phyloP scores from a whole-genome alignment of 1,140 invertebrate species.

The Lutraria rhynchaena region DNA sequence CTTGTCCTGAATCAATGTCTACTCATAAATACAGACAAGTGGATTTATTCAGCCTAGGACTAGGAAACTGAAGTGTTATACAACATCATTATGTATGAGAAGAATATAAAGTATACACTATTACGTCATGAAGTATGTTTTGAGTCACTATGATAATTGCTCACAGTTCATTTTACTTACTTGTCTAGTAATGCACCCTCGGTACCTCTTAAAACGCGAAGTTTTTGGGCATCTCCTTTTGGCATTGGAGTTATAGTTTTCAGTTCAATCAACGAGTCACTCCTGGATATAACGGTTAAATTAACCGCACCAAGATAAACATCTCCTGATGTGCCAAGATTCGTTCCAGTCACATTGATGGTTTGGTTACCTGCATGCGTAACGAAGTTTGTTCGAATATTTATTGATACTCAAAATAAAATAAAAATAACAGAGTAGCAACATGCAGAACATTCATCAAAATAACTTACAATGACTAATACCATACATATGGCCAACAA shows the following conservation, averaged over 20 bases:
- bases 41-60: no score
- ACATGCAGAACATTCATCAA: background rate
- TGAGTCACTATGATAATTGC: background rate
- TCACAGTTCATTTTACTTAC: background rate
- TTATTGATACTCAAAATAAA: no score
- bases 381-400: background rate
- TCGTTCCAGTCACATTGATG: conserved; percentile 65
- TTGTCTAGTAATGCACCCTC: background rate
- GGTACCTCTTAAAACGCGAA: background rate
- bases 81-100: background rate
- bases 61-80: conserved; percentile 56
- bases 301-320: background rate
- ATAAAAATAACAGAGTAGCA: background rate
- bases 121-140: background rate
- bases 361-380: conserved; percentile 55
- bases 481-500: background rate
- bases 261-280: background rate
- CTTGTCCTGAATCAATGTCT: no score
- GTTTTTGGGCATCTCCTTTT: background rate
- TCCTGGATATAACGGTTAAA: background rate
- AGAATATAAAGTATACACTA: background rate
- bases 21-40: no score
- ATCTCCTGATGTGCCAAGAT: conserved; percentile 47
- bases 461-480: background rate
- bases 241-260: background rate